Conservation (phyloP, 1,140 invertebrate genomes). For the Whitmania pigra region DNA sequence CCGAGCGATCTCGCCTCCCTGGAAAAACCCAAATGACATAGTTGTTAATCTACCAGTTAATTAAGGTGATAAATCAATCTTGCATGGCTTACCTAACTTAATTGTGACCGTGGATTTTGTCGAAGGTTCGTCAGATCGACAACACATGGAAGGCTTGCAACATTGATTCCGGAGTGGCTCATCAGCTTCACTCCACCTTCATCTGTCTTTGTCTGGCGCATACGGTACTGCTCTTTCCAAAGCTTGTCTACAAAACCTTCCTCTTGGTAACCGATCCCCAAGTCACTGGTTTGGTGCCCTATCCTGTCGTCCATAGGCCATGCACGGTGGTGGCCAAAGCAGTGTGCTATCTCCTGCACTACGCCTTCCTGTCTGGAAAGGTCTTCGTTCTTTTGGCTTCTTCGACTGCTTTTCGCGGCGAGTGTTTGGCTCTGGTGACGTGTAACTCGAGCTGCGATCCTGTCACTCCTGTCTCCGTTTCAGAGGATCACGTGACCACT, state of each 20-base stretch:
- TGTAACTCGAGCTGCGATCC: conserved; percentile 12
- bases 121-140: conserved; percentile 19
- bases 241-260: conserved; percentile 22
- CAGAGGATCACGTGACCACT: conserved; percentile 15
- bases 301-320: conserved; percentile 9
- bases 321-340: conserved; percentile 12
- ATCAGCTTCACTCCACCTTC: conserved; percentile 19
- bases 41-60: no score
- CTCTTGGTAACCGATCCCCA: conserved; percentile 18
- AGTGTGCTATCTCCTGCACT: conserved; percentile 26
- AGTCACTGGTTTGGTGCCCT: conserved; percentile 13
- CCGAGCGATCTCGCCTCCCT: no score
- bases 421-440: conserved; percentile 23
- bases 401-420: conserved; percentile 27
- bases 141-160: conserved; percentile 25
- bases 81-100: no score
- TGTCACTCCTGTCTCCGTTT: conserved; percentile 8
- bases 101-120: no score
- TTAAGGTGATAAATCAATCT: no score
- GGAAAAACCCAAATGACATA: no score
- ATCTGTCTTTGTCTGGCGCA: conserved; percentile 18
- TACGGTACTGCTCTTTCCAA: conserved; percentile 20
- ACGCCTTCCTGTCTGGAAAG: conserved; percentile 30
- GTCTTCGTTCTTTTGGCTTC: conserved; percentile 28
- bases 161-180: conserved; percentile 19